Base-by-base conservation (phyloP, 2,797 vertebrate species). In the Hafferia zeledoni region DNA sequence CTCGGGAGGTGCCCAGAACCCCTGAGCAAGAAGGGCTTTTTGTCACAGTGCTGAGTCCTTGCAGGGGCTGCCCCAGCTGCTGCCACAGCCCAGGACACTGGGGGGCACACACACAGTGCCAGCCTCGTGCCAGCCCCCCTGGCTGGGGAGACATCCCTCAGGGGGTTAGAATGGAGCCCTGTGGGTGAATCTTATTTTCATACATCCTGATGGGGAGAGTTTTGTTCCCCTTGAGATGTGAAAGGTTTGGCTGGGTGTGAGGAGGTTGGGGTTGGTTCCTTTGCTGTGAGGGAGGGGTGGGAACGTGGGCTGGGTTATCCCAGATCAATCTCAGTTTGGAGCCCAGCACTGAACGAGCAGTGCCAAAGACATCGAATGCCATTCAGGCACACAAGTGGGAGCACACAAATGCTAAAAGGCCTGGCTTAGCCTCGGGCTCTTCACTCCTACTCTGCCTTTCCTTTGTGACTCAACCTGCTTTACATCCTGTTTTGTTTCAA, bases 381-480 rank as follows among this genome's bases (percentile, higher is more conserved):
- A 28, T 88, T 78, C 56, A 52, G 70, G 17, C 44, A 56, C 37
- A 37, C 37, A 37, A 37, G 10, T 9, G 79, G 79, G 90, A 82
- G 60, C 88, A 86, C 39, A 55, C 44, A 76, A 69, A 81, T 59
- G 39, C 61, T 94, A 33, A 68, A 22, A 59, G 77, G 52, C 77
- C 63, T 79, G 39, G 16, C 55, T 80, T 72, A 67, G 56, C 89
- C 68, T 84, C 80, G 27, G 59, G 94, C 59, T 82, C 43, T 85
- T 86, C 33, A 33, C 25, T 83, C 69, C 53, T 50, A 15, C 39
- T 78, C 69, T 65, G 5, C 30, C 2, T 88, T 72, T 88, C 80
- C 77, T 92, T 84, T 96, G 86, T 95, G 94, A 94, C 70, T 95
- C 94, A 95, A 67, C 80, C 80, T 94, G 83, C 50, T 96, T 95